phyloP scores from a whole-genome alignment of 2,113 vertebrate genomes.

The Leuciscus idus region DNA sequence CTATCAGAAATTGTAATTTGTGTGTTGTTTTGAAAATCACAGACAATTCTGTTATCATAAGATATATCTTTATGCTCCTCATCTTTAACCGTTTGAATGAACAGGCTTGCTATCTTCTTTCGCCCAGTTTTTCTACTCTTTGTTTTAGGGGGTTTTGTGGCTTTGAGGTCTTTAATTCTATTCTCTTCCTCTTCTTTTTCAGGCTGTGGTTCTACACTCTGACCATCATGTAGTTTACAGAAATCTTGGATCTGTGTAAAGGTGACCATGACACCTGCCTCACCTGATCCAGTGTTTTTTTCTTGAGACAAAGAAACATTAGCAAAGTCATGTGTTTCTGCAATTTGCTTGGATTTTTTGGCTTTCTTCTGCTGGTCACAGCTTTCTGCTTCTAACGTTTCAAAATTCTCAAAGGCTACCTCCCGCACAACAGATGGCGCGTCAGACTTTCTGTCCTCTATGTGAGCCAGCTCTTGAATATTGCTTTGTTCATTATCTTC shows the following conservation, averaged over 20 bases:
- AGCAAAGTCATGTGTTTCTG: background rate
- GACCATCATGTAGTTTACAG: background rate
- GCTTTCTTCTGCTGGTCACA: slow-evolving; percentile 5
- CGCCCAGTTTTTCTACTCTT: background rate
- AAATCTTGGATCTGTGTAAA: background rate
- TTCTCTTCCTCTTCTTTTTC: background rate
- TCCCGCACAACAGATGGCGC: background rate
- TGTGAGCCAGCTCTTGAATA: background rate
- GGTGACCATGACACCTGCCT: background rate
- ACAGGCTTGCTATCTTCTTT: slow-evolving; percentile 5
- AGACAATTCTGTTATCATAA: slow-evolving; percentile 5
- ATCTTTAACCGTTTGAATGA: slow-evolving; percentile 4
- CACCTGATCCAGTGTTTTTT: background rate
- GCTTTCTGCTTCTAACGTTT: background rate
- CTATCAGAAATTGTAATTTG: background rate
- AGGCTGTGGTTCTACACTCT: background rate
- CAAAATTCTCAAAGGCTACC: background rate
- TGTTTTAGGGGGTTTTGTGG: background rate
- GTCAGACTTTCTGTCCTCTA: background rate
- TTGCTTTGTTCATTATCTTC: background rate
- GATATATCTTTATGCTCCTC: background rate
- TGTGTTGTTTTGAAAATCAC: slow-evolving; percentile 10
- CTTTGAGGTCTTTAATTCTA: background rate
- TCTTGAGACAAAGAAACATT: slow-evolving; percentile 19
- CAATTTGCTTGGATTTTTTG: background rate